These are phyloP conservation scores for Macroramphosus scolopax DNA, from an alignment of 2,797 vertebrate species.

Conservation along the genomic window DNA sequence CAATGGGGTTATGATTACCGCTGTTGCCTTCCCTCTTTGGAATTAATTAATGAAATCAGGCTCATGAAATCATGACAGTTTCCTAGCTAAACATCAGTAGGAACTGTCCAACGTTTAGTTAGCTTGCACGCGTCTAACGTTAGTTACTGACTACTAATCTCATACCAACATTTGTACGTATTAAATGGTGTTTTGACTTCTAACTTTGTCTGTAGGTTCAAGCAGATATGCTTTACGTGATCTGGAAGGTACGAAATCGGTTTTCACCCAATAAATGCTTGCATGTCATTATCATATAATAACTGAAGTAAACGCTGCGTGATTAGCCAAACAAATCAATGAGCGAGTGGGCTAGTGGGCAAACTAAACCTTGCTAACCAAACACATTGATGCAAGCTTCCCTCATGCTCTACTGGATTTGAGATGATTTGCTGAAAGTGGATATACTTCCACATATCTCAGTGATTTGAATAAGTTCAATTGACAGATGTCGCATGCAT, in stretches of 20 bases:
- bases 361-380: too few species aligned
- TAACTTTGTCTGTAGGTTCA: slow-evolving; percentile 56
- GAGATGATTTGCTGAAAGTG: too few species aligned
- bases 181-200: slow-evolving; percentile 19
- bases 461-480: background rate
- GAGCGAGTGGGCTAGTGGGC: background rate
- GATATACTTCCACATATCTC: too few species aligned
- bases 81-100: too few species aligned
- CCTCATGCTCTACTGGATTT: too few species aligned
- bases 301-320: background rate
- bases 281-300: slow-evolving; percentile 1
- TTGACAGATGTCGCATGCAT: background rate
- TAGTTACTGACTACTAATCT: too few species aligned
- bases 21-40: too few species aligned
- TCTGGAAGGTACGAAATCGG: slow-evolving; percentile 44
- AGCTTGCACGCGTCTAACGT: too few species aligned
- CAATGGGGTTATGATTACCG: too few species aligned
- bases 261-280: background rate
- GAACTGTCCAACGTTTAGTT: too few species aligned
- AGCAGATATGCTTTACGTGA: slow-evolving; percentile 11
- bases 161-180: background rate
- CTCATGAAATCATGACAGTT: too few species aligned
- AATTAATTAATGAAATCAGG: too few species aligned
- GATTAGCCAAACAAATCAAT: background rate
- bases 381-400: background rate